Evolutionary conservation across 2,113 vertebrate species (phyloP), one percentile per base, ranked within the genome.

Genomic region (Genyomyrus donnyi): DNA sequence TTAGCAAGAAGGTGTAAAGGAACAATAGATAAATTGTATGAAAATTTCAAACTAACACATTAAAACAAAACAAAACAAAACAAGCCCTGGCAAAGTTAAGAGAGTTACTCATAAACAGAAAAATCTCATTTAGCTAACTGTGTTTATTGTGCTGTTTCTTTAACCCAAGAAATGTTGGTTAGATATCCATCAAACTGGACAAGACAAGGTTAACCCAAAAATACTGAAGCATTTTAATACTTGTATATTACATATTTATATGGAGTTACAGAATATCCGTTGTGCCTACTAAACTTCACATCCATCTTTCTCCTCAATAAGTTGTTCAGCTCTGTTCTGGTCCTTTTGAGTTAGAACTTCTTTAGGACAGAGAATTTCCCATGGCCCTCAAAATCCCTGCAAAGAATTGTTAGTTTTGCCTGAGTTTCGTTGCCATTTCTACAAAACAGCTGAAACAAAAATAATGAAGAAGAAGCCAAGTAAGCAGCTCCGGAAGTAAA

Each of bases 391-490:
- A 87, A 35, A 87, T 53, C 24, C 85, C 85, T 87, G 85, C 49
- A 87, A 87, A 53, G 85, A 87, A 87, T 87, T 87, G 84, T 86
- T 86, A 86, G 21, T 86, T 86, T 86, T 86, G 85, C 85, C 85
- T 87, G 85, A 87, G 85, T 87, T 56, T 87, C 31, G 48, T 39
- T 56, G 85, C 85, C 85, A 87, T 87, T 87, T 53, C 48, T 87
- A 50, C n/a, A 86, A 56, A 52, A 56, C 85, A 87, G 85, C 85
- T 87, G 85, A 87, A 87, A 53, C 39, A 85, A 85, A 50, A 87
- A 53, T 53, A 87, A 35, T 0, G 17, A 35, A n/a, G 48, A 50
- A 45, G 42, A 84, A 48, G 19, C 39, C 46, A 39, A 85, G 46
- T 85, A 85, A 85, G 83, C 46, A 48, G 39, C 80, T 84, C 19